Percentiles rank a stretch among this genome's conserved stretches.
Conservation (phyloP, 2,113 vertebrate genomes). For the Sturnus vulgaris region DNA sequence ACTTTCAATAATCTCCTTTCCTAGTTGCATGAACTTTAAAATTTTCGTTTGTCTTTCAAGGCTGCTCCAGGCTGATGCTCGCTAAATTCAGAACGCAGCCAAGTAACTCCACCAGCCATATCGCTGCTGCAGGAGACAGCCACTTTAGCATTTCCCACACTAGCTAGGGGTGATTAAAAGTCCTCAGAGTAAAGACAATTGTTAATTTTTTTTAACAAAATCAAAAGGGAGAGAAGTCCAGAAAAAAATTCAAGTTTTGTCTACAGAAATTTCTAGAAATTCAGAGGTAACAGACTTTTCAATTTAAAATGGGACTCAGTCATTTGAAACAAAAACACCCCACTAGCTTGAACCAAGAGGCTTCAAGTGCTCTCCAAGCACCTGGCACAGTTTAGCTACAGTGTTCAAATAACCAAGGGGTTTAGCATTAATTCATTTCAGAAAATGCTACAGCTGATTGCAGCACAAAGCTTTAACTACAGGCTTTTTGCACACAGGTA, state of each 20-base stretch:
- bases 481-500: neutral
- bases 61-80: neutral
- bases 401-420: neutral
- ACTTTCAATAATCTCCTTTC: neutral
- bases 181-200: neutral
- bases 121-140: neutral
- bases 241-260: neutral
- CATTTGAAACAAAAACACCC: neutral
- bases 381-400: neutral
- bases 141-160: slow-evolving; percentile 35
- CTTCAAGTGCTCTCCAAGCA: neutral
- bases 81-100: slow-evolving; percentile 25
- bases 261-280: neutral
- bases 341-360: neutral
- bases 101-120: slow-evolving; percentile 13
- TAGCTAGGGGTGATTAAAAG: slow-evolving; percentile 16
- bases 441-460: neutral
- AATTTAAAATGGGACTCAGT: neutral
- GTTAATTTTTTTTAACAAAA: neutral
- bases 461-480: neutral
- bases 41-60: neutral
- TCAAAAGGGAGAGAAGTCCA: neutral
- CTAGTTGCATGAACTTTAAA: neutral
- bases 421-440: neutral
- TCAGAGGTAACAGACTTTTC: neutral